These are phyloP conservation scores for Drosophila siamana DNA, from an alignment of 2,888 invertebrate species.

Conservation along the genomic window DNA sequence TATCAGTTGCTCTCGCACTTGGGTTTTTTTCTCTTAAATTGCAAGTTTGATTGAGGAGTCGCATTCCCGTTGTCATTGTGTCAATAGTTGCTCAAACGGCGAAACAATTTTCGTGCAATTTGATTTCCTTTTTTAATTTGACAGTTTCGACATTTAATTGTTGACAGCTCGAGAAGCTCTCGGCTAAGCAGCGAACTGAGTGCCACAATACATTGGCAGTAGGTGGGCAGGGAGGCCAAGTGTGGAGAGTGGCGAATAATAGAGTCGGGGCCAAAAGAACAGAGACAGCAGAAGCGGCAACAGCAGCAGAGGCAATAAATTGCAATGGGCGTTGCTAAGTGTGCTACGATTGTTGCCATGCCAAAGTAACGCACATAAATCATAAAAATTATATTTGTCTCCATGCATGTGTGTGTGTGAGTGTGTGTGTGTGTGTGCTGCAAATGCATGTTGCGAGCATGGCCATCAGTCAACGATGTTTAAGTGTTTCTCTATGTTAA, in stretches of 20 bases:
- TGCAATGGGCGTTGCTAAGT: conserved; percentile 61
- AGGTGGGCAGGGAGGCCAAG: not conserved
- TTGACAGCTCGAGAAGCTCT: conserved; percentile 45
- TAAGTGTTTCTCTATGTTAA: conserved; percentile 78
- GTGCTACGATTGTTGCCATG: conserved; percentile 53
- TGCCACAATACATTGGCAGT: not conserved
- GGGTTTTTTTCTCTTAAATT: not conserved
- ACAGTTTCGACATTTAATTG: conserved; percentile 69
- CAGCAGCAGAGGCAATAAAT: conserved; percentile 56
- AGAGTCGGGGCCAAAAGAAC: too few species aligned
- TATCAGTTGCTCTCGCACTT: too few species aligned
- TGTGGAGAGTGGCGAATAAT: too few species aligned
- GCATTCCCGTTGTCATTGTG: conserved; percentile 23
- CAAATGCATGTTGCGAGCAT: conserved; percentile 62
- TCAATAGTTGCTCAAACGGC: conserved; percentile 39
- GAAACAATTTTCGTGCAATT: conserved; percentile 56
- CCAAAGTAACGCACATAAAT: conserved; percentile 61
- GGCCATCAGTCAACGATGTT: conserved; percentile 75
- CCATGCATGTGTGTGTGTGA: not conserved
- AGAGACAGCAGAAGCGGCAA: not conserved
- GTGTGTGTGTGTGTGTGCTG: conserved; percentile 12
- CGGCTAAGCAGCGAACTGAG: not conserved
- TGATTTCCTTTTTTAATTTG: conserved; percentile 55
- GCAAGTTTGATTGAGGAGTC: not conserved
- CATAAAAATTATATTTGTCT: conserved; percentile 48